Evolutionary conservation across 2,797 vertebrate species (phyloP).

Genomic region (Morus bassanus): DNA sequence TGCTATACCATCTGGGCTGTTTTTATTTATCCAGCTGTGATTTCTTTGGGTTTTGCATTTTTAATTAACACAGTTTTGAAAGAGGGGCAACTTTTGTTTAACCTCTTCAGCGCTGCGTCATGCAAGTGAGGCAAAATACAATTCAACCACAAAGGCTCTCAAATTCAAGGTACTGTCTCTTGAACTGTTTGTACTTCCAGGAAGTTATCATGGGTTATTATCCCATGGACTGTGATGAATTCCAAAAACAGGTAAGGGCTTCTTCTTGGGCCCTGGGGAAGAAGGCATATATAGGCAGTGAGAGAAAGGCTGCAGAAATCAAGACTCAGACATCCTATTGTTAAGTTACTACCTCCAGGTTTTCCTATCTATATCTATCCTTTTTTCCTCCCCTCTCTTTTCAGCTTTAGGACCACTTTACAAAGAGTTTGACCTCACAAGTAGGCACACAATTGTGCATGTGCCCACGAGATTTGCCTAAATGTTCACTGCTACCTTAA

Average conservation of each 20-base stretch:
- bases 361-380: background rate
- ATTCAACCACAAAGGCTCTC: background rate
- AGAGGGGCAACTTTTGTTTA: slow-evolving; percentile 54
- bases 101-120: slow-evolving; percentile 19
- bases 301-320: background rate
- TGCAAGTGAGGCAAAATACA: background rate
- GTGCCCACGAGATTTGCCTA: background rate
- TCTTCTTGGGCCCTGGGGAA: background rate
- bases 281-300: background rate
- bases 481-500: background rate
- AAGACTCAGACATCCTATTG: background rate
- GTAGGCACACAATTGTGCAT: background rate
- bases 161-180: background rate
- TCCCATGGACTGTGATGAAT: background rate
- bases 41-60: slow-evolving; percentile 74
- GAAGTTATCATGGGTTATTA: background rate
- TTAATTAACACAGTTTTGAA: slow-evolving; percentile 72
- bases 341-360: background rate
- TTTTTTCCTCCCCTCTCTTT: background rate
- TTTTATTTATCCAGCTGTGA: slow-evolving; percentile 77
- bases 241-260: background rate
- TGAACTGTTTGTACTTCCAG: background rate
- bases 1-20: slow-evolving; percentile 72
- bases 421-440: background rate
- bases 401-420: background rate